These are phyloP conservation scores for Antheraea pernyi DNA, from an alignment of 1,140 invertebrate species.

Conservation along the genomic window DNA sequence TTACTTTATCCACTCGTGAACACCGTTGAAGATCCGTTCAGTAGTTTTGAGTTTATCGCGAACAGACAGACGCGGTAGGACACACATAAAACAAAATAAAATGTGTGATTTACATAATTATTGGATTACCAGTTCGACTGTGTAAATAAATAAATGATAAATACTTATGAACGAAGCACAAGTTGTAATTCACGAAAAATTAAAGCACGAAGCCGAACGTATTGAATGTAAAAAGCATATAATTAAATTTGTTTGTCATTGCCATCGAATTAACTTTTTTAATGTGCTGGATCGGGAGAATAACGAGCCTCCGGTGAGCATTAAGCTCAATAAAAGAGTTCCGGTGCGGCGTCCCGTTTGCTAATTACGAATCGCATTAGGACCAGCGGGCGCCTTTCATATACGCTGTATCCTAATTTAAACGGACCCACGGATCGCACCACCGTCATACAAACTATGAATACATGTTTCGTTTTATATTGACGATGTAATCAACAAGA, in stretches of 20 bases:
- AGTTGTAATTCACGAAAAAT: background rate
- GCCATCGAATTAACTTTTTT: constrained; percentile 40
- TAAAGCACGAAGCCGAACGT: background rate
- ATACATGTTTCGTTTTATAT: background rate
- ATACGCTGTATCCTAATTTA: constrained; percentile 27
- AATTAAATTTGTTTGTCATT: background rate
- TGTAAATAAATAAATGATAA: no score
- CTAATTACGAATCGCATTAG: constrained; percentile 51
- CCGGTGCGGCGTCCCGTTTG: constrained; percentile 37
- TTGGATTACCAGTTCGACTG: no score
- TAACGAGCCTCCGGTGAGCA: constrained; percentile 28
- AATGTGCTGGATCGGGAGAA: constrained; percentile 27
- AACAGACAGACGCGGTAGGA: no score
- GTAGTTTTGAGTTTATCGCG: no score
- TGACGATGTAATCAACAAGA: background rate
- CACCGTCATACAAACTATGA: constrained; percentile 13
- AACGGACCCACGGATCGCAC: constrained; percentile 26
- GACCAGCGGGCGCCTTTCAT: constrained; percentile 32
- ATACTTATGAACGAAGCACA: no score
- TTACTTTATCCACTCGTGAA: no score
- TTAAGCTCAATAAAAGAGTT: constrained; percentile 53
- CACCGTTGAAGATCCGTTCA: no score
- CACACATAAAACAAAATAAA: no score
- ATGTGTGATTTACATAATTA: no score
- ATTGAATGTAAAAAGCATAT: background rate